phyloP scores from a whole-genome alignment of 2,113 vertebrate genomes.

The Spheniscus mendiculus region DNA sequence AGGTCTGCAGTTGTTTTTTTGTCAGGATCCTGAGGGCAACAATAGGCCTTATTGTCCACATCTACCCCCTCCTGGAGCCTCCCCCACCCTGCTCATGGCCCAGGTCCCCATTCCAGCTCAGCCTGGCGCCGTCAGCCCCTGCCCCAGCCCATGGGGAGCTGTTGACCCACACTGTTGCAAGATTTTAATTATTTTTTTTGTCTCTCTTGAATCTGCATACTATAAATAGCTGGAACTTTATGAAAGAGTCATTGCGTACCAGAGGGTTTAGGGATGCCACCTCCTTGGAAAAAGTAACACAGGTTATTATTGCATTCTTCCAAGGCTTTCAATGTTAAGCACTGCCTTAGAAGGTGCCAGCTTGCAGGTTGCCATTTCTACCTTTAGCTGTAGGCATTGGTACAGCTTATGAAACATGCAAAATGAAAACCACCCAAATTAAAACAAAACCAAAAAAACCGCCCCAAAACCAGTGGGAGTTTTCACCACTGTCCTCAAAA shows the following conservation, averaged over 20 bases:
- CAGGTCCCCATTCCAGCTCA: background rate
- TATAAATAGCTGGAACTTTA: background rate
- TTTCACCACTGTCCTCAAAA: background rate
- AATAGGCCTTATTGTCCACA: background rate
- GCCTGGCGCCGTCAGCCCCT: fast-evolving
- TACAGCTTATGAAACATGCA: background rate
- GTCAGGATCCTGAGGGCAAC: background rate
- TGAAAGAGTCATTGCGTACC: background rate
- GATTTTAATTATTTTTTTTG: background rate
- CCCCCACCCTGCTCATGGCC: background rate
- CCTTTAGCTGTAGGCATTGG: background rate
- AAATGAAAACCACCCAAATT: background rate
- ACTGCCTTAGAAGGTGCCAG: background rate
- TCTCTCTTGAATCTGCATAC: background rate
- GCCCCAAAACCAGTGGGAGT: background rate
- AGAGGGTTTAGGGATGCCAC: background rate
- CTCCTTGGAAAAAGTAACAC: background rate
- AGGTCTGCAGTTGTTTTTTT: background rate
- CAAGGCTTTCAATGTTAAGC: background rate
- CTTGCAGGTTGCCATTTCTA: background rate
- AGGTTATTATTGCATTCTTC: background rate
- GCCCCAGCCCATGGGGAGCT: background rate
- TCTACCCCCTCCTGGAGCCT: background rate
- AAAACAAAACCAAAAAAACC: background rate
- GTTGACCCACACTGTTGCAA: background rate